A percentile compares a stretch with the other conserved stretches of the same genome.
phyloP scores from a whole-genome alignment of 2,888 invertebrate genomes.

The Pantelozetes paolii region DNA sequence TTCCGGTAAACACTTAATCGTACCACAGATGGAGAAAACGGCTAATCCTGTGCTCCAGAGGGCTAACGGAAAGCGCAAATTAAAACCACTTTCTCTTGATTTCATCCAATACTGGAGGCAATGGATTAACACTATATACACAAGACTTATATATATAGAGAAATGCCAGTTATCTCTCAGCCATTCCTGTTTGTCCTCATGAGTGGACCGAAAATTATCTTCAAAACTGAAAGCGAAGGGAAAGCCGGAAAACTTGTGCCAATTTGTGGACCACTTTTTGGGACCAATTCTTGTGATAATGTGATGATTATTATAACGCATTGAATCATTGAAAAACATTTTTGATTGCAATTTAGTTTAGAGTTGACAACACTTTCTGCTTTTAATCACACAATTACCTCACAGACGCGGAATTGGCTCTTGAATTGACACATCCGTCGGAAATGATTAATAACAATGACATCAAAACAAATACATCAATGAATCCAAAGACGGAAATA shows the following conservation, averaged over 20 bases:
- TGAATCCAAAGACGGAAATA: no score
- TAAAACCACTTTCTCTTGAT: slow-evolving; percentile 73
- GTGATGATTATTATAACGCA: slow-evolving; percentile 36
- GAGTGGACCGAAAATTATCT: slow-evolving; percentile 8
- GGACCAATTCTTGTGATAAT: slow-evolving; percentile 15
- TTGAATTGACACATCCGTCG: no score
- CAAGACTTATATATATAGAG: slow-evolving; percentile 79
- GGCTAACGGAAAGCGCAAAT: slow-evolving; percentile 76
- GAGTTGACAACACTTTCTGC: no score
- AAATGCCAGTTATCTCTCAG: slow-evolving; percentile 95
- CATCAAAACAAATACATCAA: no score
- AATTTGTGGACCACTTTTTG: slow-evolving; percentile 33
- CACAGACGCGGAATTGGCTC: no score
- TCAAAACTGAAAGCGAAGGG: slow-evolving; percentile 38
- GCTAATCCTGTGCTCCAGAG: slow-evolving; percentile 91
- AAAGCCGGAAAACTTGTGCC: slow-evolving; percentile 35
- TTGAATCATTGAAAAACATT: slow-evolving; percentile 20
- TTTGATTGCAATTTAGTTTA: background rate
- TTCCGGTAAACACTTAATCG: slow-evolving; percentile 80
- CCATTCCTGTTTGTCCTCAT: slow-evolving; percentile 67
- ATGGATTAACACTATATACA: slow-evolving; percentile 90
- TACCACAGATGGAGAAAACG: slow-evolving; percentile 87
- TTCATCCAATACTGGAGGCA: slow-evolving; percentile 91
- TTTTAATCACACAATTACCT: no score
- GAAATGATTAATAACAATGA: no score